phyloP scores from a whole-genome alignment of 2,888 invertebrate genomes.

The Euspilapteryx auroguttella region DNA sequence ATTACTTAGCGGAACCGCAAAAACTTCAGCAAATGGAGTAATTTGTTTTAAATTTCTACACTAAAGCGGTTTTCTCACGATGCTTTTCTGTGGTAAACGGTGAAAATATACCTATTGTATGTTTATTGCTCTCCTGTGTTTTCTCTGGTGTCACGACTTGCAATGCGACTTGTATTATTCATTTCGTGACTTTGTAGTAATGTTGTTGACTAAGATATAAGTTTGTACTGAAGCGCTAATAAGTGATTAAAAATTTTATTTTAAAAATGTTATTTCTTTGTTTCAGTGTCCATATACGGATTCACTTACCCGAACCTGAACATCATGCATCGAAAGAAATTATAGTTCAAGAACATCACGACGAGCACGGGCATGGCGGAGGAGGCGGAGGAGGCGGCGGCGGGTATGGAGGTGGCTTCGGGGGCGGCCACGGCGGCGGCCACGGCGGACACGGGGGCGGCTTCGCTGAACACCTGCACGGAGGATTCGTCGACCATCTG shows the following conservation, averaged over 20 bases:
- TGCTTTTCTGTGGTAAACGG: slow-evolving; percentile 43
- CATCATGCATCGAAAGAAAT: slow-evolving; percentile 45
- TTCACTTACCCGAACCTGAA: slow-evolving; percentile 59
- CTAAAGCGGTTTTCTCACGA: slow-evolving; percentile 41
- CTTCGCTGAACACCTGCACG: slow-evolving; percentile 23
- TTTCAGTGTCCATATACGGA: slow-evolving; percentile 60
- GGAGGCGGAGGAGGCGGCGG: slow-evolving; percentile 13
- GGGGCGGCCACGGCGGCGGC: slow-evolving; percentile 14
- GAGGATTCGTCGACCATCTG: slow-evolving; percentile 28
- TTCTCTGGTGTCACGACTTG: slow-evolving; percentile 27
- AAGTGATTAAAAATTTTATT: too few species aligned
- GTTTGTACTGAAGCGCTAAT: too few species aligned
- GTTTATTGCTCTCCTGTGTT: slow-evolving; percentile 22
- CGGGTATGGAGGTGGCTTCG: slow-evolving; percentile 13
- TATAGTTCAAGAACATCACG: slow-evolving; percentile 37
- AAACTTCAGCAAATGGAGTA: slow-evolving; percentile 25
- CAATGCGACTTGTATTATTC: slow-evolving; percentile 23
- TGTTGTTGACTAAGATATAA: too few species aligned
- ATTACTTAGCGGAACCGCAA: slow-evolving; percentile 22
- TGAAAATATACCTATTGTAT: slow-evolving; percentile 46
- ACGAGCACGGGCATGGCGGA: slow-evolving; percentile 13
- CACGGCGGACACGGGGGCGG: slow-evolving; percentile 17
- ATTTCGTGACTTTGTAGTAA: slow-evolving; percentile 9
- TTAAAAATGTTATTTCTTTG: too few species aligned
- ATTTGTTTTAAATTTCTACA: slow-evolving; percentile 46